Evolutionary conservation across 1,140 invertebrate species (phyloP).

Genomic region (Lepidotrigona ventralis): DNA sequence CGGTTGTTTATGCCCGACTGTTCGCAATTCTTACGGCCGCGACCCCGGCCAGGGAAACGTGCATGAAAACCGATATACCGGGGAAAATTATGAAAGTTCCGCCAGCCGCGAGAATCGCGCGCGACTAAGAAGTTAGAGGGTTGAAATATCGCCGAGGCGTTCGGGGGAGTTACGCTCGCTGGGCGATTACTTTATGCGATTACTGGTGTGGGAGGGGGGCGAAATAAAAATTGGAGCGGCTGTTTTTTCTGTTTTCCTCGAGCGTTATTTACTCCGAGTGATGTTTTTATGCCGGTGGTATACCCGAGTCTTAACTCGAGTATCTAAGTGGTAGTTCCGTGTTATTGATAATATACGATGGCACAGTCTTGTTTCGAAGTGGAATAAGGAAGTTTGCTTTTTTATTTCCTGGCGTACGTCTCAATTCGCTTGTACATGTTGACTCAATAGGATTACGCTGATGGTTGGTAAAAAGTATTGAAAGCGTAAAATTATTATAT

Average conservation of each 20-base stretch:
- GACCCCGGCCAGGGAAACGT: not conserved
- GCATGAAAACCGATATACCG: not conserved
- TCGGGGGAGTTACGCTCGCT: not conserved
- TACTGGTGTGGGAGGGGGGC: not conserved
- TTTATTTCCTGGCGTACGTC: not conserved
- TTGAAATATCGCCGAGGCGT: not conserved
- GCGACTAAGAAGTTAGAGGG: too few species aligned
- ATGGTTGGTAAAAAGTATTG: not conserved
- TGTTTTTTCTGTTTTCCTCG: not conserved
- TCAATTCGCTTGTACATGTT: not conserved
- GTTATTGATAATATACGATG: not conserved
- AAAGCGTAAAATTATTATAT: too few species aligned
- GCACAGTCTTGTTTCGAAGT: not conserved
- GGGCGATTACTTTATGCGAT: not conserved
- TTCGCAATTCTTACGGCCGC: not conserved
- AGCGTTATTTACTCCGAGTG: not conserved
- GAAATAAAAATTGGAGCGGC: not conserved
- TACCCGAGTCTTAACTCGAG: not conserved
- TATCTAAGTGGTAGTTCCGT: not conserved
- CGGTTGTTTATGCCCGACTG: not conserved
- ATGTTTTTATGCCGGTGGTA: not conserved
- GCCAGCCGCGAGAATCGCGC: not conserved
- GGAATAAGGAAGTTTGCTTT: rapidly evolving
- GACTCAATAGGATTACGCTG: not conserved
- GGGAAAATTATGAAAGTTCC: not conserved